Conservation (phyloP, 37 sponge, comb jelly and placozoan species). For the Beroe forskalii region DNA sequence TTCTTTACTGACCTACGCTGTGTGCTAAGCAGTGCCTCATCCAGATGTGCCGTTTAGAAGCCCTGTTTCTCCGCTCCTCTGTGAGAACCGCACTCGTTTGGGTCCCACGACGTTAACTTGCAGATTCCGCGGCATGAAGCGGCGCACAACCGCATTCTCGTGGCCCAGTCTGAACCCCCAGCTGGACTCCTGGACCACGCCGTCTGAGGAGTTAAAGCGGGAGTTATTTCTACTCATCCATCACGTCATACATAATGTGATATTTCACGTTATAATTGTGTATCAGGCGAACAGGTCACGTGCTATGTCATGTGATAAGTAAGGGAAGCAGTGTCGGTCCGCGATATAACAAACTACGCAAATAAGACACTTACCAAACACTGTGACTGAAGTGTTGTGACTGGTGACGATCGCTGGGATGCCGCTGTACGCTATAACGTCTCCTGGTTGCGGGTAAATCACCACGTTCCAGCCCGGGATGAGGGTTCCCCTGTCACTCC, state of each 20-base stretch:
- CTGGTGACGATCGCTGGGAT: neutral
- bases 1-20: too few species aligned
- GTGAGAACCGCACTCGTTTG: conserved; percentile 19
- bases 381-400: conserved; percentile 46
- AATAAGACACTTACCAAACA: conserved; percentile 16
- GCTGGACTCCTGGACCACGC: neutral
- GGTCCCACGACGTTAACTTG: conserved; percentile 29
- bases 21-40: too few species aligned
- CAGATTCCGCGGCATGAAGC: neutral
- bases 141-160: conserved; percentile 24
- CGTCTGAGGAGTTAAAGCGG: too few species aligned
- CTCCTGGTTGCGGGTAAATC: conserved; percentile 34
- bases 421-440: conserved; percentile 22
- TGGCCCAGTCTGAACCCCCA: conserved; percentile 38
- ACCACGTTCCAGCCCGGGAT: conserved; percentile 53
- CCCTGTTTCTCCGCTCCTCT: neutral
- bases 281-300: too few species aligned
- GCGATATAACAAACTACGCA: too few species aligned
- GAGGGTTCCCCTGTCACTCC: conserved; percentile 26
- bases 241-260: too few species aligned
- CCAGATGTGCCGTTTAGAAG: too few species aligned
- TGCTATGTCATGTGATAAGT: too few species aligned
- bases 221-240: too few species aligned
- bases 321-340: too few species aligned
- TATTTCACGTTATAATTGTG: too few species aligned